Evolutionary conservation across 2,797 vertebrate species (phyloP).

Genomic region (Enoplosus armatus): DNA sequence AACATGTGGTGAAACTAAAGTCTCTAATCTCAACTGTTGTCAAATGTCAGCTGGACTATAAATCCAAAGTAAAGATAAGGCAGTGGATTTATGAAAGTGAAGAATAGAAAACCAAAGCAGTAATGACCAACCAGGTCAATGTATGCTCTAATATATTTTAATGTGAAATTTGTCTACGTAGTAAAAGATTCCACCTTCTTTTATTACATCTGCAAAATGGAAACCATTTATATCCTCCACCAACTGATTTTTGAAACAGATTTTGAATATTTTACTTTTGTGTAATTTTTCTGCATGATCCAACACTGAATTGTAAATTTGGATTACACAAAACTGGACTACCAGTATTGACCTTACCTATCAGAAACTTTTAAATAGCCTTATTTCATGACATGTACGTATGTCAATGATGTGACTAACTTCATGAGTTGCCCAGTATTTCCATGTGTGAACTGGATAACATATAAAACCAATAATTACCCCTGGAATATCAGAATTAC

Average conservation of each 20-base stretch:
- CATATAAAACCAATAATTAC: neutral
- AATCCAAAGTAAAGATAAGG: constrained; percentile 26
- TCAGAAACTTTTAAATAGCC: neutral
- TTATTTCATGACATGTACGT: neutral
- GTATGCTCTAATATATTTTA: neutral
- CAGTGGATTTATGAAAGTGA: neutral
- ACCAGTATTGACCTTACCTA: neutral
- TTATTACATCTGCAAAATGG: neutral
- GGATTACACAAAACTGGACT: neutral
- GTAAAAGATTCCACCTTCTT: neutral
- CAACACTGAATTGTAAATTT: neutral
- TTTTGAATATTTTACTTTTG: neutral
- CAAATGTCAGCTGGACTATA: constrained; percentile 38
- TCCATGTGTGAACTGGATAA: neutral
- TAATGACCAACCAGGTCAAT: neutral
- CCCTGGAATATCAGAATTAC: neutral
- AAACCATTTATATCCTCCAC: neutral
- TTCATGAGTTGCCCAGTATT: neutral
- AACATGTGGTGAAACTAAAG: constrained; percentile 44
- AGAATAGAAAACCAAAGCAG: neutral
- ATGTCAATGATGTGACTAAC: neutral
- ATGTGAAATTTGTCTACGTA: neutral
- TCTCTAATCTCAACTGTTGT: constrained; percentile 49
- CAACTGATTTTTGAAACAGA: neutral
- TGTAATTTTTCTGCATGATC: neutral